Evolutionary conservation across 2,888 invertebrate genomes (phyloP).

Genomic region (Mythimna lalbum): DNA sequence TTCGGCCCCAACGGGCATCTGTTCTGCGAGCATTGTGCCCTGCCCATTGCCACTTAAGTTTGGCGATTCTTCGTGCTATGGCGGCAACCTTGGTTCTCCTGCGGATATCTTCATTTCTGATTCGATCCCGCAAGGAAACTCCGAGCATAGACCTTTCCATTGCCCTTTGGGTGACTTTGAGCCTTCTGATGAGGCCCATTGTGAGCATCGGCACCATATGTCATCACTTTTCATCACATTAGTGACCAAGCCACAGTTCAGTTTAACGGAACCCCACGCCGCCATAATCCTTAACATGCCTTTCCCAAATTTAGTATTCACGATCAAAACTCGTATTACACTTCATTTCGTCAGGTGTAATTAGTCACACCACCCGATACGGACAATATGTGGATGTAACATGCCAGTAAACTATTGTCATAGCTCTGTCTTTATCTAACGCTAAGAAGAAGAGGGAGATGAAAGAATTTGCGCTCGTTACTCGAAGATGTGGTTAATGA

Average conservation of each 20-base stretch:
- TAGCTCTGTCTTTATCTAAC: constrained; percentile 59
- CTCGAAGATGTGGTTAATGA: constrained; percentile 60
- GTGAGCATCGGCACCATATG: too few species aligned
- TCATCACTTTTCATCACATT: too few species aligned
- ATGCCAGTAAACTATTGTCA: constrained; percentile 45
- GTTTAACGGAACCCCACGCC: constrained; percentile 36
- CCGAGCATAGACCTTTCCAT: too few species aligned
- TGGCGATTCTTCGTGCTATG: too few species aligned
- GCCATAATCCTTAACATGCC: constrained; percentile 43
- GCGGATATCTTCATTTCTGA: too few species aligned
- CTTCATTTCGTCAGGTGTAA: constrained; percentile 67
- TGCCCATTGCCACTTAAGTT: too few species aligned
- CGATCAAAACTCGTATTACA: constrained; percentile 51
- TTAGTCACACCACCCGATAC: constrained; percentile 72
- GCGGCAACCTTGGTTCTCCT: too few species aligned
- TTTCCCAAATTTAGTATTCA: constrained; percentile 51
- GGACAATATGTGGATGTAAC: constrained; percentile 65
- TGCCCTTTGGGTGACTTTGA: too few species aligned
- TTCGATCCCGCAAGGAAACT: too few species aligned
- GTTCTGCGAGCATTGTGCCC: too few species aligned
- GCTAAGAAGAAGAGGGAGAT: constrained; percentile 56
- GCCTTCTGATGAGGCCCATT: too few species aligned
- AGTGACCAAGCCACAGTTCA: constrained; percentile 4
- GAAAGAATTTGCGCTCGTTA: constrained; percentile 70
- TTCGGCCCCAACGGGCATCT: too few species aligned